Evolutionary conservation across 2,113 vertebrate species (phyloP).

Genomic region (Cebidichthys violaceus): DNA sequence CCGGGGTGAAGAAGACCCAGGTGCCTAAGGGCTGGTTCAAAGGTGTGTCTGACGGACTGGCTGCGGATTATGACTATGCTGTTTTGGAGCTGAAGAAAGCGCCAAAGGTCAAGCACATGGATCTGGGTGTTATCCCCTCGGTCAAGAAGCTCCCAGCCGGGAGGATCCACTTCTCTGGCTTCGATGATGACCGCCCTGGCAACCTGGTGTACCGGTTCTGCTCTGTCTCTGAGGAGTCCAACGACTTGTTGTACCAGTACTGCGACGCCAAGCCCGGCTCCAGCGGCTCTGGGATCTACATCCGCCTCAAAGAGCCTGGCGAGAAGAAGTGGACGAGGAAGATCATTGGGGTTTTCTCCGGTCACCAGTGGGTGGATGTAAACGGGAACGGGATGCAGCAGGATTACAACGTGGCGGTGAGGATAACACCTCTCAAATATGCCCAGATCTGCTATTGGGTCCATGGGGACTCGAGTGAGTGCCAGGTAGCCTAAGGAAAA

Average conservation of each 20-base stretch:
- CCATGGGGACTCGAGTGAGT: constrained; percentile 88
- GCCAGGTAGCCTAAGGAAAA: constrained; percentile 82
- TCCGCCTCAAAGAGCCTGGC: constrained; percentile 92
- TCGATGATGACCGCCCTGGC: constrained; percentile 91
- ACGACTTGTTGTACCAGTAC: constrained; percentile 93
- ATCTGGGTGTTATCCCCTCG: constrained; percentile 90
- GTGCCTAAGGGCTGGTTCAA: constrained; percentile 95
- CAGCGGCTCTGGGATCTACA: constrained; percentile 94
- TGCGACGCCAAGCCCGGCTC: constrained; percentile 95
- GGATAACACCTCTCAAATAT: constrained; percentile 96
- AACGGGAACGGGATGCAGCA: constrained; percentile 89
- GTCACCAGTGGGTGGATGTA: constrained; percentile 95
- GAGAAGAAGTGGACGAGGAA: constrained; percentile 94
- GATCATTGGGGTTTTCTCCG: constrained; percentile 93
- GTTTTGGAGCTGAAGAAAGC: constrained; percentile 92
- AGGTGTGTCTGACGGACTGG: constrained; percentile 81
- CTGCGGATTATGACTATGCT: constrained; percentile 94
- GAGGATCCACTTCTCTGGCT: constrained; percentile 97
- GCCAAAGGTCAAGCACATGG: constrained; percentile 92
- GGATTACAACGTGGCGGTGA: constrained; percentile 97
- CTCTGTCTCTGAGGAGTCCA: constrained; percentile 93
- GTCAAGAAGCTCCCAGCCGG: constrained; percentile 90
- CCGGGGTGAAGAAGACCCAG: constrained; percentile 92
- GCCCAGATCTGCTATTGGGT: constrained; percentile 98
- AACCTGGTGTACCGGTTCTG: constrained; percentile 96